These are phyloP conservation scores for Panagrolaimus sp. DNA, from an alignment of 1,140 invertebrate species.

Conservation along the genomic window DNA sequence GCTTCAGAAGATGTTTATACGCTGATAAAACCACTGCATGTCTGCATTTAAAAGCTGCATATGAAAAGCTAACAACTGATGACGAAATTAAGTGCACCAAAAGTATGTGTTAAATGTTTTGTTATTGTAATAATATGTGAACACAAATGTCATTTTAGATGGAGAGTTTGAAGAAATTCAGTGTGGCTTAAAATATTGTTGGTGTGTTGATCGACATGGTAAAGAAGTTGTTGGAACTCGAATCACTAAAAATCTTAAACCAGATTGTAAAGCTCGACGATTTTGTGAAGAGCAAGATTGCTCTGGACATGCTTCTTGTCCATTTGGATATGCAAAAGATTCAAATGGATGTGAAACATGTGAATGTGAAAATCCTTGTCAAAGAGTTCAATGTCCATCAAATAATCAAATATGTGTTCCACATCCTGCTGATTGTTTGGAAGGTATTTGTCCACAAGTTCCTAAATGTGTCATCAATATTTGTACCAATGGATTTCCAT, in stretches of 20 bases:
- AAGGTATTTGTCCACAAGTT: conserved; percentile 29
- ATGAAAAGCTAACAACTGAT: conserved; percentile 22
- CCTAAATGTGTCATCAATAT: conserved; percentile 43
- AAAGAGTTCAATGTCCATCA: conserved; percentile 36
- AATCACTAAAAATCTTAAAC: conserved; percentile 24
- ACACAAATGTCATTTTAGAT: conserved; percentile 35
- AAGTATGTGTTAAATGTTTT: conserved; percentile 20
- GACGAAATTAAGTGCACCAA: conserved; percentile 33
- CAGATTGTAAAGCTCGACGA: conserved; percentile 34
- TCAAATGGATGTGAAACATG: conserved; percentile 41
- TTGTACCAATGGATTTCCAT: conserved; percentile 25
- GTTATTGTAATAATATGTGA: not conserved
- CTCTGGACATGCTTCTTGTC: conserved; percentile 23
- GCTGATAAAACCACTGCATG: conserved; percentile 43
- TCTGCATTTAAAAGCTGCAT: conserved; percentile 44
- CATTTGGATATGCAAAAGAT: conserved; percentile 44
- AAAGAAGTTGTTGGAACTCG: conserved; percentile 44
- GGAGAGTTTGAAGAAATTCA: conserved; percentile 41
- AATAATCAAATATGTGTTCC: conserved; percentile 40
- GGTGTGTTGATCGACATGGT: conserved; percentile 43
- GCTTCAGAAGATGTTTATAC: conserved; percentile 38
- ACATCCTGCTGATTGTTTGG: conserved; percentile 37
- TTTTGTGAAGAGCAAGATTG: conserved; percentile 27
- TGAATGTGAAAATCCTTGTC: conserved; percentile 45
- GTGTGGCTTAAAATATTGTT: conserved; percentile 40